These are phyloP conservation scores for Acanthurus leucopareius DNA, from an alignment of 2,797 vertebrate species.

Conservation along the genomic window DNA sequence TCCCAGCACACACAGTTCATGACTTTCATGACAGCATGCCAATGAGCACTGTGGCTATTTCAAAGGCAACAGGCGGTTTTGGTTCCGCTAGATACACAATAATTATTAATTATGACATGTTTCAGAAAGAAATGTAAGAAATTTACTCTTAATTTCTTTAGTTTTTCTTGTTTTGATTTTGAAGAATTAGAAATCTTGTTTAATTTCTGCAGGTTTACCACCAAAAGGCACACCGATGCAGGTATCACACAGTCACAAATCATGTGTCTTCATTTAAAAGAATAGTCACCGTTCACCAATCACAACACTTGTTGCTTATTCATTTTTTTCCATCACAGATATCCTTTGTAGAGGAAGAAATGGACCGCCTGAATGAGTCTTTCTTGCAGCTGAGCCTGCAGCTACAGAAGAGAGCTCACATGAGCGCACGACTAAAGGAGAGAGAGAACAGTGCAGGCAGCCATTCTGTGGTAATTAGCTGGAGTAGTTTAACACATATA, in stretches of 20 bases:
- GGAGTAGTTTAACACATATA: constrained; percentile 17
- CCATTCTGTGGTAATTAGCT: constrained; percentile 70
- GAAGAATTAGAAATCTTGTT: constrained; percentile 11
- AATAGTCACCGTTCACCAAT: not conserved
- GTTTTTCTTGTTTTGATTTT: not conserved
- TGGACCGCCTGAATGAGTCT: constrained; percentile 86
- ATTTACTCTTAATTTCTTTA: not conserved
- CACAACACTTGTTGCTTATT: not conserved
- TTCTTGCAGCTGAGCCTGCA: constrained; percentile 86
- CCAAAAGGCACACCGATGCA: constrained; percentile 72
- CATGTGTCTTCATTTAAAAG: not conserved
- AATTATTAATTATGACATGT: not conserved
- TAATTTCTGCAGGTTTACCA: constrained; percentile 57
- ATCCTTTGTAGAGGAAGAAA: constrained; percentile 81
- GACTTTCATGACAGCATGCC: constrained; percentile 19
- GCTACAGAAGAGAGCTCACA: constrained; percentile 75
- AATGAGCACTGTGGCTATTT: constrained; percentile 28
- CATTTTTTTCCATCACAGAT: constrained; percentile 61
- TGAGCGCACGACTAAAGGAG: constrained; percentile 47
- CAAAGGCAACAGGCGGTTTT: not conserved
- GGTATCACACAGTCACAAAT: constrained; percentile 49
- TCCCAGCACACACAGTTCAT: constrained; percentile 18
- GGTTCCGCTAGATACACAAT: constrained; percentile 9
- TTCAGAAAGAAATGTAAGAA: not conserved
- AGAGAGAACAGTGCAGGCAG: constrained; percentile 43